Evolutionary conservation across 2,888 invertebrate genomes (phyloP), one percentile per base, ranked within the genome.

Genomic region (Dioctria rufipes): DNA sequence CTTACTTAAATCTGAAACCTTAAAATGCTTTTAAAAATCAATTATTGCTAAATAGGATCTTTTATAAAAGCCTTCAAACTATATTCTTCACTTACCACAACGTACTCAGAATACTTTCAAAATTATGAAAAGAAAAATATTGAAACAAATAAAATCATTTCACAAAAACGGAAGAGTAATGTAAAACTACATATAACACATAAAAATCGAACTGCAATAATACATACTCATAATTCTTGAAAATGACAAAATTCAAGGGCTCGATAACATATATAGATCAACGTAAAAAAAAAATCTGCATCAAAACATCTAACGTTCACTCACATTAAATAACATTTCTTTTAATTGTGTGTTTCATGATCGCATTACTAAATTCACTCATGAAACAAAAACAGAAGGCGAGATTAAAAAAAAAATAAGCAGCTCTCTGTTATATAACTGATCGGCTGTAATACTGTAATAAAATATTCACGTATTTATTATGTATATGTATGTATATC

Each of bases 281-380:
- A 54, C 66, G 4, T 8, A 25, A 69, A 69, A 11, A 69, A n/a
- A 65, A 42, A 40, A 65, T 5, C 51, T 11, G 51, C 54, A 69
- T 54, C 40, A 69, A 69, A 25, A 69, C 39, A 69, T 37, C 39
- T 39, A 39, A 39, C 51, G 51, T 5, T 54, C 9, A 40, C 51
- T 69, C 69, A 49, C 51, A 69, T 65, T 65, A 69, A 51, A 69
- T 69, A 69, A 49, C 8, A 69, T 69, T 37, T 51, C 69, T 25
- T 25, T 25, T 25, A 69, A 69, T 69, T 49, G 37, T 69, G 69
- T 42, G 25, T 49, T 51, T 25, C 37, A 69, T 69, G 51, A 69
- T 69, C 51, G 69, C 37, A 49, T 37, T 69, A 69, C 39, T 69
- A 69, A 69, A 51, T 37, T 39, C 51, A 11, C 51, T 69, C 39